A percentile compares a stretch with the other conserved stretches of the same genome.
Conservation (phyloP, 2,113 vertebrate genomes). For the Cinclus cinclus region DNA sequence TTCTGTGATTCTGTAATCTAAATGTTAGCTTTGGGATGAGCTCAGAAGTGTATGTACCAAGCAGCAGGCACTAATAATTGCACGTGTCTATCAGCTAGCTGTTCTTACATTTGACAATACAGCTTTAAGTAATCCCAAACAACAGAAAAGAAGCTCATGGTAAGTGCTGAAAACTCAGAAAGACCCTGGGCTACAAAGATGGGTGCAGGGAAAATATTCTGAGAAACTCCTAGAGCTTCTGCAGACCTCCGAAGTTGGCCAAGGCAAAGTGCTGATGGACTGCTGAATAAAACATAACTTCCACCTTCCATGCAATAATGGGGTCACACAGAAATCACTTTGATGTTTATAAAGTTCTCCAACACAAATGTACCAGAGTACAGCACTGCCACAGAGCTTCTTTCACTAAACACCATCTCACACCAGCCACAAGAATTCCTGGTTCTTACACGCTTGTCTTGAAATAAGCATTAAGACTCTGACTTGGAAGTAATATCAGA, state of each 20-base stretch:
- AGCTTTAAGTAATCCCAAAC: not conserved
- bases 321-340: not conserved
- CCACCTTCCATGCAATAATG: accelerated
- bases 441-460: not conserved
- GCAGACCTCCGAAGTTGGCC: not conserved
- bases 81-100: not conserved
- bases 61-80: not conserved
- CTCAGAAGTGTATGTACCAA: not conserved
- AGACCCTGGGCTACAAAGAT: not conserved
- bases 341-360: not conserved
- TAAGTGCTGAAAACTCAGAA: not conserved
- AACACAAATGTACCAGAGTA: not conserved
- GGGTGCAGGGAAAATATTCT: not conserved
- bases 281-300: not conserved
- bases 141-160: not conserved
- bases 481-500: not conserved
- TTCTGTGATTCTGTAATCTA: not conserved
- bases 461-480: not conserved
- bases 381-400: not conserved
- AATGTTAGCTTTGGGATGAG: not conserved
- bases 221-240: not conserved
- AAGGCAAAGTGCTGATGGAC: not conserved
- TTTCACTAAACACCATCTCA: not conserved
- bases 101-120: not conserved
- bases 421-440: not conserved